These are phyloP conservation scores for Protaetia brevitarsis DNA, from an alignment of 1,140 invertebrate species.

Conservation along the genomic window DNA sequence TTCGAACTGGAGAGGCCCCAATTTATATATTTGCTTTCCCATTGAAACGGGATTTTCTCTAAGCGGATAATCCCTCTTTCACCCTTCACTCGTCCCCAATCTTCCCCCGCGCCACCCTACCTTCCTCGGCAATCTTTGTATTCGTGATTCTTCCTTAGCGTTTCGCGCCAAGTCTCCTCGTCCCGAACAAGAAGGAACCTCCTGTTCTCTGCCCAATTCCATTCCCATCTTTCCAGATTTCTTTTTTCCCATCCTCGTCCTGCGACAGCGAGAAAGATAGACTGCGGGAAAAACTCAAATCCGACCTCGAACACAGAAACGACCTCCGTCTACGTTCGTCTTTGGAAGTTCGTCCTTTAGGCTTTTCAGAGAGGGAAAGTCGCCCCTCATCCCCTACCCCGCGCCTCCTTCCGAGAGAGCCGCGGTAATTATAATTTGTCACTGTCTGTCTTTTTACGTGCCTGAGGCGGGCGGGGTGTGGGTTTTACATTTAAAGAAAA, in stretches of 20 bases:
- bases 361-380: too few relatives aligned
- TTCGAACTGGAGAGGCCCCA: conserved; percentile 19
- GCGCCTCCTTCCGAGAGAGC: too few relatives aligned
- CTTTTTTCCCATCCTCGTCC: too few relatives aligned
- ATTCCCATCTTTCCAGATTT: not conserved
- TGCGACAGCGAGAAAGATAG: too few relatives aligned
- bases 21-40: conserved; percentile 28
- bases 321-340: too few relatives aligned
- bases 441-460: conserved; percentile 4
- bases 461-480: not conserved
- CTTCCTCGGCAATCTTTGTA: not conserved
- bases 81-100: too few relatives aligned
- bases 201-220: not conserved
- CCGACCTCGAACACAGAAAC: too few relatives aligned
- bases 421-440: conserved; percentile 19
- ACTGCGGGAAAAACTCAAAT: too few relatives aligned
- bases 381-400: too few relatives aligned
- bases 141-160: conserved; percentile 1
- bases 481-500: conserved; percentile 1
- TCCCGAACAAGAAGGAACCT: not conserved
- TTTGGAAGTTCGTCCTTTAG: too few relatives aligned
- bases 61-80: conserved; percentile 13
- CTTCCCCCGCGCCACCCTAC: not conserved
- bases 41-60: conserved; percentile 22
- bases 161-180: not conserved